A percentile compares a stretch with the other conserved stretches of the same genome.
Evolutionary conservation across 2,113 vertebrate species (phyloP).

Genomic region (Gadus chalcogrammus): DNA sequence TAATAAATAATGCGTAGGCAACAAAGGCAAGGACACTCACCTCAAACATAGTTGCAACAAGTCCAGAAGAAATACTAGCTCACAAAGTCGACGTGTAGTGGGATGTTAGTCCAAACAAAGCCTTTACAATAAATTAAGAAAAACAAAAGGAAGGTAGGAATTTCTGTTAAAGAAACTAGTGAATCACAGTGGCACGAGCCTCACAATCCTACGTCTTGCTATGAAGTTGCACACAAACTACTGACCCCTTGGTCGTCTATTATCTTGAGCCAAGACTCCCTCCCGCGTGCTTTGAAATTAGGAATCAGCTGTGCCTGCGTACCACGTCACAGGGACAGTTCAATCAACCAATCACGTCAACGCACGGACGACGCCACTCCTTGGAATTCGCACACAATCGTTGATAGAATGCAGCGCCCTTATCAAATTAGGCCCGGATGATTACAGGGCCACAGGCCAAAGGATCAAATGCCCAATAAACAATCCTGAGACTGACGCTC

Average conservation of each 20-base stretch:
- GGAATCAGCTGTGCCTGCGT: constrained; percentile 60
- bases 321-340: constrained; percentile 26
- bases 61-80: background rate
- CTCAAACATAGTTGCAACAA: constrained; percentile 50
- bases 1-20: too few species aligned
- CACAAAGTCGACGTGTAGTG: background rate
- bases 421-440: constrained; percentile 18
- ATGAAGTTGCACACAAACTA: background rate
- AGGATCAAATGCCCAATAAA: constrained; percentile 40
- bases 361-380: constrained; percentile 27
- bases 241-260: background rate
- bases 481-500: constrained; percentile 23
- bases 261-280: constrained; percentile 20
- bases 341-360: constrained; percentile 39
- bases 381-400: too few species aligned
- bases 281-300: constrained; percentile 44
- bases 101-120: background rate
- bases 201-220: background rate
- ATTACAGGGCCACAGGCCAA: background rate
- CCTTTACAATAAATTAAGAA: background rate
- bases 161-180: background rate
- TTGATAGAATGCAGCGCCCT: background rate
- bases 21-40: constrained; percentile 26
- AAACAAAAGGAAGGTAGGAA: background rate
- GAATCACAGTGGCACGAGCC: background rate